Evolutionary conservation across 1,140 invertebrate species (phyloP), one percentile per base, ranked within the genome.

Genomic region (Drosophila equinoxialis): DNA sequence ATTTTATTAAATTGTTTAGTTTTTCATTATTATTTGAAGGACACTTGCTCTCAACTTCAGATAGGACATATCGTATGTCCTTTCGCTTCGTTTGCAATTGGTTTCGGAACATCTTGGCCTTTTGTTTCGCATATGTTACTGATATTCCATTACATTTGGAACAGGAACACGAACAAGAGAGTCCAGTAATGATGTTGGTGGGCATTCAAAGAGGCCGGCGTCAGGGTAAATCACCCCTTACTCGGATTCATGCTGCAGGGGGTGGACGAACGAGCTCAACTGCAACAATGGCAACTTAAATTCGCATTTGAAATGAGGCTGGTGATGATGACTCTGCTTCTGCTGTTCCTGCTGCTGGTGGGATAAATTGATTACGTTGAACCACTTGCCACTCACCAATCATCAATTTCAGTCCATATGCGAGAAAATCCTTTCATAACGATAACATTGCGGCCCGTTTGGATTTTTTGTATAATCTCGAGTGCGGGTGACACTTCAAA

Each of bases 341-440:
- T 17, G 45, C 14, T 48, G 42, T n/a, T 20, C 14, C 14, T 48
- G 17, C 45, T 51, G 58, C 58, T 35, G 45, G 61, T 64, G 51
- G 57, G 84, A 63, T 83, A 89, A 87, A 87, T 87, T 87, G 84
- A 87, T 87, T 87, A 89, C 80, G 84, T 81, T 33, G 63, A 8
- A 51, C 45, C 63, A 65, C 45, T 65, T 65, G 81, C 67, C 80
- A 84, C 77, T 80, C 80, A 77, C 83, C 83, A 83, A 51, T 87
- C 83, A 87, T 86, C 83, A 86, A 87, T 86, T 83, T 84, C 60
- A 68, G 84, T 89, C 80, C 83, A 87, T 87, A 87, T 87, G 83
- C 74, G 77, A 80, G 61, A 42, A 77, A 83, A 83, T 73, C 79
- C 76, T 69, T 78, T 78, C 69, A 65, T 67, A 69, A 72, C 68